phyloP scores from a whole-genome alignment of 2,113 vertebrate species.

The Colinus virginianus region DNA sequence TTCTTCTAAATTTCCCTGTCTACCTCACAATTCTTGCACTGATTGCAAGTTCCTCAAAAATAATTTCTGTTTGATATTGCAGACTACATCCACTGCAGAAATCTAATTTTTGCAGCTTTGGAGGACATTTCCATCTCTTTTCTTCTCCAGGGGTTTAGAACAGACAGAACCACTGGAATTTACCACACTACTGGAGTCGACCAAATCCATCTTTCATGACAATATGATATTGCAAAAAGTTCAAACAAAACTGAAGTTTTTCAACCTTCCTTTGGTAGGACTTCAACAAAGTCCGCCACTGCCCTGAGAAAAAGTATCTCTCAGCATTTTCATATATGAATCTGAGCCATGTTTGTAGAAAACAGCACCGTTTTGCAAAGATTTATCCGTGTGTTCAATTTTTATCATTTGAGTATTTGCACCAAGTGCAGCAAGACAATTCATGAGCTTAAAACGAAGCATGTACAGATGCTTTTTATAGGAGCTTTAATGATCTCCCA shows the following conservation, averaged over 20 bases:
- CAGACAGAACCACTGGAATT: background rate
- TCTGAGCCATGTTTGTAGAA: background rate
- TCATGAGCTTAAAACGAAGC: background rate
- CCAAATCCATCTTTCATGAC: background rate
- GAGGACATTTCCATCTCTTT: background rate
- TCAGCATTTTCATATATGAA: background rate
- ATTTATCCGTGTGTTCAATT: background rate
- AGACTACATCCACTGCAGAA: background rate
- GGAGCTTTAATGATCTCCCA: constrained; percentile 9
- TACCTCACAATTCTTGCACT: background rate
- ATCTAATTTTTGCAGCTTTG: background rate
- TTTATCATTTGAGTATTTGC: background rate
- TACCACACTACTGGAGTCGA: background rate
- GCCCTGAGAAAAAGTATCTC: background rate
- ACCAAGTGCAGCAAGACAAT: background rate
- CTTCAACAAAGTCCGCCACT: background rate
- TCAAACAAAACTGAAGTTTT: background rate
- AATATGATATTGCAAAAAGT: background rate
- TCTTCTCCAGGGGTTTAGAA: background rate
- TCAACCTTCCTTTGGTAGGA: background rate
- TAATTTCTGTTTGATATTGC: background rate
- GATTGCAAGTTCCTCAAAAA: background rate
- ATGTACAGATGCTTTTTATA: background rate
- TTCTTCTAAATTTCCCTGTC: background rate
- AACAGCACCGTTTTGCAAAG: background rate